Percentiles rank a stretch among this genome's conserved stretches.
phyloP scores from a whole-genome alignment of 1,140 invertebrate species.

The Notospermus geniculatus region DNA sequence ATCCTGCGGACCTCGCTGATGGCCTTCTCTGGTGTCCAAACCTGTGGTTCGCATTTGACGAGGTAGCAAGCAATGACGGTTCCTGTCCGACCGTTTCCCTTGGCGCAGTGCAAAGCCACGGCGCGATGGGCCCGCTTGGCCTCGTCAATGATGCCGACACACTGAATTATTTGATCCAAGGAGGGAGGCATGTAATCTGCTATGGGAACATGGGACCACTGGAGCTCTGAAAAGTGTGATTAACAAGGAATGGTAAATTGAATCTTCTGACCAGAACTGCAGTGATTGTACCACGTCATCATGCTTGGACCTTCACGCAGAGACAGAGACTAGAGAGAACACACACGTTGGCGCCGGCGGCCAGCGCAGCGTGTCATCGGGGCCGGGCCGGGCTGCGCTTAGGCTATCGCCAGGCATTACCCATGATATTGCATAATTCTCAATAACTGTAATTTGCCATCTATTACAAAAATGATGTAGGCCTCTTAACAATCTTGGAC shows the following conservation, averaged over 20 bases:
- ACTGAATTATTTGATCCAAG: conserved; percentile 65
- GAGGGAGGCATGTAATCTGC: conserved; percentile 68
- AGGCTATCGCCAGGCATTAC: no score
- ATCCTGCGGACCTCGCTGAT: conserved; percentile 62
- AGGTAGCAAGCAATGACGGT: conserved; percentile 71
- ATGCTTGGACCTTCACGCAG: no score
- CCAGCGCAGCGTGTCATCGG: no score
- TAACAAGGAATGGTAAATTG: neutral
- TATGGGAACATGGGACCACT: conserved; percentile 64
- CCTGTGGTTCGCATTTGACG: conserved; percentile 59
- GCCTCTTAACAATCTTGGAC: no score
- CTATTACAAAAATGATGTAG: no score
- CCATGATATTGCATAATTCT: no score
- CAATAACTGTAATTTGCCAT: no score
- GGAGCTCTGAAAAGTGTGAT: conserved; percentile 24
- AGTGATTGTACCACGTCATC: neutral
- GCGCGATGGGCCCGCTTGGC: conserved; percentile 46
- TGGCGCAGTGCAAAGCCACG: conserved; percentile 68
- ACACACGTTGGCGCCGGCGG: no score
- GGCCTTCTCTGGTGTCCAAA: conserved; percentile 64
- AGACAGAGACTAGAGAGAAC: no score
- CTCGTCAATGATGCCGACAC: conserved; percentile 64
- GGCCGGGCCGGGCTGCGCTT: no score
- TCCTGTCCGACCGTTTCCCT: conserved; percentile 68
- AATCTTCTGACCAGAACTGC: neutral